Conservation (phyloP, 2,888 invertebrate species). For the Ichneumoninae sp. region DNA sequence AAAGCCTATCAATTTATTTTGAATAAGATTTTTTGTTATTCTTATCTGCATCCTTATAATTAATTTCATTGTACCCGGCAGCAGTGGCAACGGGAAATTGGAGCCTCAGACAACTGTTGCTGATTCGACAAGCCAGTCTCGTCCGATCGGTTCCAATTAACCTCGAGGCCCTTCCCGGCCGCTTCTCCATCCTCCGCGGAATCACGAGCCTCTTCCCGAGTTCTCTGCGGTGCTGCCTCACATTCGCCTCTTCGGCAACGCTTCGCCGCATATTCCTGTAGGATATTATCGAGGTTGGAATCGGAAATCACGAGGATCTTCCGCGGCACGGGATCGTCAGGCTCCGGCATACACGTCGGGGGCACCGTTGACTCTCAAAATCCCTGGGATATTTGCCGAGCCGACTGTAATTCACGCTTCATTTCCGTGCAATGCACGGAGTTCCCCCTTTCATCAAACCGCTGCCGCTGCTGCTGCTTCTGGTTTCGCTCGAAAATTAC, state of each 20-base stretch:
- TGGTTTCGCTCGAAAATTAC: conserved; percentile 8
- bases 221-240: background rate
- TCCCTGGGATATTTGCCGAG: conserved; percentile 2
- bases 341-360: background rate
- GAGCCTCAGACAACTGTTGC: conserved; percentile 60
- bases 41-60: conserved; percentile 10
- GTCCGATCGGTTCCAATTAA: conserved; percentile 60
- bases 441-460: background rate
- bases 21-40: too few species aligned
- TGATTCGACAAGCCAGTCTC: conserved; percentile 60
- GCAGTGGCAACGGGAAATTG: background rate
- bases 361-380: conserved; percentile 12
- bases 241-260: background rate
- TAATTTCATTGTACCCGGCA: background rate
- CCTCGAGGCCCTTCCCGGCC: conserved; percentile 51
- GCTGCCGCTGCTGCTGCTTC: background rate
- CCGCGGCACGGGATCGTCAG: background rate
- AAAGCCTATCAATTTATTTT: too few species aligned
- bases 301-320: conserved; percentile 49
- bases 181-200: conserved; percentile 33
- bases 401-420: conserved; percentile 15
- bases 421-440: background rate
- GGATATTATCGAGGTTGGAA: conserved; percentile 54
- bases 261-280: conserved; percentile 40
- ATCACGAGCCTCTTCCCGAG: background rate